Conservation (phyloP, 2,888 invertebrate species). For the Endotricha flammealis region DNA sequence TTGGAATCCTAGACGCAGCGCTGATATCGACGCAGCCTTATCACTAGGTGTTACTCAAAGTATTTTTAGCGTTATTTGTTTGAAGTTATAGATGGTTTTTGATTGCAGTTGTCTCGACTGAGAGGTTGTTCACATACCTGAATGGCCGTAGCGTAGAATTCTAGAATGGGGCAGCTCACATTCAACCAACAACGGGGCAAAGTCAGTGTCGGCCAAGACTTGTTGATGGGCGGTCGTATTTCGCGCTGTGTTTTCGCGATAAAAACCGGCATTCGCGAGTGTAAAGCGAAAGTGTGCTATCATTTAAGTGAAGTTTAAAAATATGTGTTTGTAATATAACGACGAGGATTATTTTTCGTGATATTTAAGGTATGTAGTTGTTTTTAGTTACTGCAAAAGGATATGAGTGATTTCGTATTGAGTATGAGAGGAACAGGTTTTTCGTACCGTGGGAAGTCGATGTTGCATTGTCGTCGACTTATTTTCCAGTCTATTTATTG, state of each 20-base stretch:
- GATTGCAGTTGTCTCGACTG: constrained; percentile 33
- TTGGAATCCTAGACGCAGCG: constrained; percentile 69
- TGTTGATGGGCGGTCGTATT: constrained; percentile 24
- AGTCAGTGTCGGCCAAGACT: constrained; percentile 47
- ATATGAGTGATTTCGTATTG: constrained; percentile 61
- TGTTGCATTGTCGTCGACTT: constrained; percentile 28
- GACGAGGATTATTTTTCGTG: constrained; percentile 29
- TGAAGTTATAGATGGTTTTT: constrained; percentile 40
- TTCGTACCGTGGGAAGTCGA: constrained; percentile 70
- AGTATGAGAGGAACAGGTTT: constrained; percentile 68
- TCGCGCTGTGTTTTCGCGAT: constrained; percentile 15
- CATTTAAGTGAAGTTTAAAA: constrained; percentile 54
- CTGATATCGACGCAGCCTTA: constrained; percentile 76
- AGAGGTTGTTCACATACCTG: constrained; percentile 71
- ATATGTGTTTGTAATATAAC: constrained; percentile 48
- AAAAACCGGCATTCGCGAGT: constrained; percentile 49
- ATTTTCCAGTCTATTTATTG: background rate
- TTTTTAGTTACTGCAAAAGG: constrained; percentile 51
- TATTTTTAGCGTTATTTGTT: constrained; percentile 39
- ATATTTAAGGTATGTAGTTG: constrained; percentile 49
- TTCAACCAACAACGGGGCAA: constrained; percentile 33
- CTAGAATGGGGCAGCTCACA: constrained; percentile 59
- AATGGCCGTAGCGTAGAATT: constrained; percentile 73
- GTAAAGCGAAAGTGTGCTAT: constrained; percentile 17
- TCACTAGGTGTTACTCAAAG: constrained; percentile 38